These are phyloP conservation scores for Ivindomyrus marchei DNA, from an alignment of 2,113 vertebrate species.

Conservation along the genomic window DNA sequence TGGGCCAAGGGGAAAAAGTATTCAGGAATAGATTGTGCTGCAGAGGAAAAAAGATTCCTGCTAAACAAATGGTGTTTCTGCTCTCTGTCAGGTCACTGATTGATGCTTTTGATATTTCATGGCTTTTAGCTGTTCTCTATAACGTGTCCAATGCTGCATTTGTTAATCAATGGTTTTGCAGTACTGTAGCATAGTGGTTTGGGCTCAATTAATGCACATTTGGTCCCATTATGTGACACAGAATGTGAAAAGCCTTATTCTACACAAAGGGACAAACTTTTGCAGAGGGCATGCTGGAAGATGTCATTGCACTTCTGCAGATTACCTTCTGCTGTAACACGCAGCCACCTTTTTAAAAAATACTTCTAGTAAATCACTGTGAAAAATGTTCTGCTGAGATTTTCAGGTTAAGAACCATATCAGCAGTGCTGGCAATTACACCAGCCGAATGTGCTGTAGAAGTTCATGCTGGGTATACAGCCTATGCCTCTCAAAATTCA, in stretches of 20 bases:
- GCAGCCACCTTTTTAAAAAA: background rate
- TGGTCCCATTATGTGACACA: background rate
- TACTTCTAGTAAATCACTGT: background rate
- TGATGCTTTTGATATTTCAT: background rate
- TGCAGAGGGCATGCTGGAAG: background rate
- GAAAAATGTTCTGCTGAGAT: background rate
- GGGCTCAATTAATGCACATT: background rate
- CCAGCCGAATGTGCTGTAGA: background rate
- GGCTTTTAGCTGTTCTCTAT: slow-evolving; percentile 17
- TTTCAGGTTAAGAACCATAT: background rate
- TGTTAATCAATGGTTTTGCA: background rate
- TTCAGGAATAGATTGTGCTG: background rate
- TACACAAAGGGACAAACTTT: background rate
- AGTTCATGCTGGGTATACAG: background rate
- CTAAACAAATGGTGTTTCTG: slow-evolving; percentile 8
- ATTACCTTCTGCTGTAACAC: background rate
- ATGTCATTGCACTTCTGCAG: background rate
- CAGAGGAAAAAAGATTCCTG: background rate
- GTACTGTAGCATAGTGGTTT: background rate
- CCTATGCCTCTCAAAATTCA: background rate
- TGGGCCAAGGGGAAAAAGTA: slow-evolving; percentile 7
- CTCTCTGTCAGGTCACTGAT: background rate
- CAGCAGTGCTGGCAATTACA: background rate
- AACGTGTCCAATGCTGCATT: background rate
- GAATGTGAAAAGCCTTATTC: background rate